A percentile compares a stretch with the other conserved stretches of the same genome.
Conservation (phyloP, 2,888 invertebrate genomes). For the Cosmopolites sordidus region DNA sequence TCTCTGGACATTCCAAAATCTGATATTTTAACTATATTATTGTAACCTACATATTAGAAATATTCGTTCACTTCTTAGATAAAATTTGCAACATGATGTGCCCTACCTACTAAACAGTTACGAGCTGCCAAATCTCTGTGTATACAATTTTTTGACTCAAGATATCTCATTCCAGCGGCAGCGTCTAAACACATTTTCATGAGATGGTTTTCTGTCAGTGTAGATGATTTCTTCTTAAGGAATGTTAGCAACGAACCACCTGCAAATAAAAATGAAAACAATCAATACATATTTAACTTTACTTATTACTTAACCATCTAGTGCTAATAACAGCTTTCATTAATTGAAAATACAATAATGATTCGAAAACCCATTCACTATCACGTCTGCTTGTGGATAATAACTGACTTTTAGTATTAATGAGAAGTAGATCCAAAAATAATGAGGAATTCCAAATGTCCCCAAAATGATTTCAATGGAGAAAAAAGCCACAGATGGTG, state of each 20-base stretch:
- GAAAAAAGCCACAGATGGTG: too few relatives aligned
- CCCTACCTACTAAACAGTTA: conserved; percentile 79
- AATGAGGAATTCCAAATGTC: too few relatives aligned
- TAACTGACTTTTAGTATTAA: not conserved
- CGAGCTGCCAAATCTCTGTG: conserved; percentile 93
- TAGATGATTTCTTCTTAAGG: conserved; percentile 72
- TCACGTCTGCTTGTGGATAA: not conserved
- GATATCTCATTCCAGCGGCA: conserved; percentile 90
- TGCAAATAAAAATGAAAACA: conserved; percentile 38
- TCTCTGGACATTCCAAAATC: conserved; percentile 98
- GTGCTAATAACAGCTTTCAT: too few relatives aligned
- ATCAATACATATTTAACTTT: too few relatives aligned
- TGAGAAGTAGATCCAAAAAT: too few relatives aligned
- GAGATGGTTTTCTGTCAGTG: conserved; percentile 58
- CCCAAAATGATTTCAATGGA: too few relatives aligned
- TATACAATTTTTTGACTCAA: conserved; percentile 93
- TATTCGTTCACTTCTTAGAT: not conserved
- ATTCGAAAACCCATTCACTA: too few relatives aligned
- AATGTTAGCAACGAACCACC: conserved; percentile 89
- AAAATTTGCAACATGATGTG: not conserved
- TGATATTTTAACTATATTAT: conserved; percentile 90
- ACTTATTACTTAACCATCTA: too few relatives aligned
- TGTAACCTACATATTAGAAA: conserved; percentile 56
- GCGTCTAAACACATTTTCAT: conserved; percentile 92
- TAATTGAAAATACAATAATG: too few relatives aligned